phyloP scores from a whole-genome alignment of 2,113 vertebrate genomes.

The Poeciliopsis turrubarensis region DNA sequence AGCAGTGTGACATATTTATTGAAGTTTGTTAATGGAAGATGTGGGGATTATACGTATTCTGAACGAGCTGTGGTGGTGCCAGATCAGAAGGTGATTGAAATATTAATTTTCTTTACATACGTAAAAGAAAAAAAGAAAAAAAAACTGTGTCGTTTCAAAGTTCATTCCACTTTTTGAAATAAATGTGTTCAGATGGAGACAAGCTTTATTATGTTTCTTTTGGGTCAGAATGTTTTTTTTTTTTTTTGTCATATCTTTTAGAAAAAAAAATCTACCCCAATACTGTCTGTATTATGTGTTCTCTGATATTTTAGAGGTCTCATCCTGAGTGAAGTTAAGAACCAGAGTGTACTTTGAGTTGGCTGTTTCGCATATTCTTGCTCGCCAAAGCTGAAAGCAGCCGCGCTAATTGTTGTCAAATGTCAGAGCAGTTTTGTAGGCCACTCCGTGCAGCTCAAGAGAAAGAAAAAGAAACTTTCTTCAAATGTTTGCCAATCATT shows the following conservation, averaged over 20 bases:
- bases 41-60: conserved; percentile 1
- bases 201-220: conserved; percentile 15
- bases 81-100: not conserved
- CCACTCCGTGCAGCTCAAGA: conserved; percentile 53
- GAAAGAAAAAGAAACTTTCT: conserved; percentile 32
- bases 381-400: conserved; percentile 66
- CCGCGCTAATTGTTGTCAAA: conserved; percentile 81
- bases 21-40: not conserved
- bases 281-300: conserved; percentile 35
- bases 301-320: conserved; percentile 38
- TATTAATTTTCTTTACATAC: not conserved
- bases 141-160: not conserved
- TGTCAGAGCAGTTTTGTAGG: conserved; percentile 59
- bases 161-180: not conserved
- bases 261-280: conserved; percentile 2
- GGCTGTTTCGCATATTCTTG: conserved; percentile 36
- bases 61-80: not conserved
- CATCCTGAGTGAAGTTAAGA: conserved; percentile 49
- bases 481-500: conserved; percentile 60
- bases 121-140: not conserved
- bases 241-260: not conserved
- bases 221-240: conserved; percentile 19
- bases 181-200: not conserved
- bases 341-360: conserved; percentile 49
- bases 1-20: not conserved